Evolutionary conservation across 1,140 invertebrate species (phyloP), one percentile per base, ranked within the genome.

Genomic region (Drosophila biarmipes): DNA sequence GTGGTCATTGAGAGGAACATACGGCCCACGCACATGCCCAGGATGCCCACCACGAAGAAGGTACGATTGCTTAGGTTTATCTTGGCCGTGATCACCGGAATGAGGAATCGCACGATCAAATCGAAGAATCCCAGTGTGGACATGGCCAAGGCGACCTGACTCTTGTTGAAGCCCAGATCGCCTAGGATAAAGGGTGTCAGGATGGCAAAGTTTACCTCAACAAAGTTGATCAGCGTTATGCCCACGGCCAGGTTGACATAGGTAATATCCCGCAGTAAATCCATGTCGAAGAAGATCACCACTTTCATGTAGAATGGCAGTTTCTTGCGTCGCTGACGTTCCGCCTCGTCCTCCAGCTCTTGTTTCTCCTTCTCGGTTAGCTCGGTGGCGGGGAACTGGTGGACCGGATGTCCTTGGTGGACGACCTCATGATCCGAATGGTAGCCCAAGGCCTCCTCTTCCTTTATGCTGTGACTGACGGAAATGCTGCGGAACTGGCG

Each of bases 161-260:
- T 51, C 37, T 92, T 93, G 0, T 90, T 66, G 53, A 95, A 93
- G 14, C 93, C 93, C 75, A 93, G 94, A 59, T 95, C 95, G 10
- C 90, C 89, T 1, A 96, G 86, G 37, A 96, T 95, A 64, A 95
- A 95, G 1, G 95, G 95, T 0, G 95, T 95, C 31, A 96, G 85
- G 5, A 96, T 92, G 2, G 95, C 94, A 89, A 96, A 96, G 85
- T 95, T 96, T 10, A 95, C 90, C 81, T 96, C 95, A 21, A 94
- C 94, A 74, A 95, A 95, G 73, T 94, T 94, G 4, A 95, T 95
- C 11, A 96, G 80, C 8, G 94, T 95, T 54, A 96, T 93, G 17
- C 95, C 95, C 38, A 96, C 75, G 92, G 95, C 94, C 21, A 96
- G 92, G 78, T 95, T 96, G 2, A 95, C 93, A 63, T 95, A 96